phyloP scores from a whole-genome alignment of 2,113 vertebrate genomes.

The Dermatemys mawii region DNA sequence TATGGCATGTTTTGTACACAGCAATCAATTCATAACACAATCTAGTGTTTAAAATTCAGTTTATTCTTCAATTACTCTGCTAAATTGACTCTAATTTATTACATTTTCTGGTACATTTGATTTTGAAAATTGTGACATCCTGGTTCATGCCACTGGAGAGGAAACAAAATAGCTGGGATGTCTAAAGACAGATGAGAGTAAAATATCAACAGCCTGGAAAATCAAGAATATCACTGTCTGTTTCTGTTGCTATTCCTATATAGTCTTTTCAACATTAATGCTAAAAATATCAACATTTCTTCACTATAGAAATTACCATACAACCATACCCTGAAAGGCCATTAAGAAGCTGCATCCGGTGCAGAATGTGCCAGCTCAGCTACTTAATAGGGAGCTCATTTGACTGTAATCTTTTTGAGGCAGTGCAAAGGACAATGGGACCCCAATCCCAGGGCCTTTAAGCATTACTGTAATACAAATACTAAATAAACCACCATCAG shows the following conservation, averaged over 20 bases:
- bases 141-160: slow-evolving; percentile 60
- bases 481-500: not conserved
- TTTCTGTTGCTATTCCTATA: slow-evolving; percentile 18
- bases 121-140: slow-evolving; percentile 69
- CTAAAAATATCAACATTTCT: slow-evolving; percentile 36
- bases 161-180: slow-evolving; percentile 59
- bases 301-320: not conserved
- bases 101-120: slow-evolving; percentile 76
- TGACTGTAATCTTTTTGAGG: not conserved
- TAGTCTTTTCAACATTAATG: not conserved
- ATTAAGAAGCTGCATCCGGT: not conserved
- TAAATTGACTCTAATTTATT: slow-evolving; percentile 68
- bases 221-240: slow-evolving; percentile 55
- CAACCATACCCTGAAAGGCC: slow-evolving; percentile 13
- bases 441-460: not conserved
- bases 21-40: slow-evolving; percentile 56
- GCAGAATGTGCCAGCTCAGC: not conserved
- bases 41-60: slow-evolving; percentile 71
- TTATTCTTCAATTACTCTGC: slow-evolving; percentile 73
- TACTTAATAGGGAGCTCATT: not conserved
- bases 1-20: slow-evolving; percentile 50
- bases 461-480: not conserved
- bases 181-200: slow-evolving; percentile 34
- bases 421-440: not conserved
- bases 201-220: slow-evolving; percentile 62